phyloP scores from a whole-genome alignment of 2,888 invertebrate genomes.

The Pandemis cinnamomeana region DNA sequence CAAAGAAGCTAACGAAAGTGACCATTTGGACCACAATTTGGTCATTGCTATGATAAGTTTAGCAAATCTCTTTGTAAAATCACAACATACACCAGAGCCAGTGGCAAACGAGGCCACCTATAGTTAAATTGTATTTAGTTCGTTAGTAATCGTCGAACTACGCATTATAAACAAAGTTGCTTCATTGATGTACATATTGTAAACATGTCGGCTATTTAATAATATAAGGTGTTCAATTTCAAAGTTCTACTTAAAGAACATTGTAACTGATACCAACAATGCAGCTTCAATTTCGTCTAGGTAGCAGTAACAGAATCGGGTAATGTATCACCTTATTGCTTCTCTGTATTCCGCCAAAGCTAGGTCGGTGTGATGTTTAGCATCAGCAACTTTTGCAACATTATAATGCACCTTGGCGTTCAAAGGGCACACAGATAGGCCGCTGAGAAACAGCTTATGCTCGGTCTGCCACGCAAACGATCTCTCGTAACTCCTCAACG shows the following conservation, averaged over 20 bases:
- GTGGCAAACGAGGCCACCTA: neutral
- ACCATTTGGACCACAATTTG: neutral
- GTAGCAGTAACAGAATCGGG: neutral
- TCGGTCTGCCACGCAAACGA: slow-evolving; percentile 93
- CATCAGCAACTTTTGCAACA: slow-evolving; percentile 94
- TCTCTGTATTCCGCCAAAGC: slow-evolving; percentile 92
- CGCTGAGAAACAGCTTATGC: slow-evolving; percentile 90
- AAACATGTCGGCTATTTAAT: neutral
- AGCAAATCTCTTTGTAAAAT: neutral
- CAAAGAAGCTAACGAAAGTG: too few species aligned
- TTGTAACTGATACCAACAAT: neutral
- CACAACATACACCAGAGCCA: too few species aligned
- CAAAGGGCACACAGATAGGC: slow-evolving; percentile 93
- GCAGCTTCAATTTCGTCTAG: slow-evolving; percentile 6
- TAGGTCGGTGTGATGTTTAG: slow-evolving; percentile 86
- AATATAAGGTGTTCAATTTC: neutral
- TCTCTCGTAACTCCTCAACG: slow-evolving; percentile 84
- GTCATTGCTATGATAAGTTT: neutral
- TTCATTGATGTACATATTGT: neutral
- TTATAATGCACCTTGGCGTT: slow-evolving; percentile 98
- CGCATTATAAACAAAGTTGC: neutral
- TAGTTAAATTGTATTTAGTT: neutral
- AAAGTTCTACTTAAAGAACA: slow-evolving; percentile 1
- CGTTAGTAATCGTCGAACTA: neutral
- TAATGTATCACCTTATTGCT: slow-evolving; percentile 86